These are phyloP conservation scores for Peromyscus attwateri DNA, from an alignment of 2,797 vertebrate genomes.

Conservation along the genomic window DNA sequence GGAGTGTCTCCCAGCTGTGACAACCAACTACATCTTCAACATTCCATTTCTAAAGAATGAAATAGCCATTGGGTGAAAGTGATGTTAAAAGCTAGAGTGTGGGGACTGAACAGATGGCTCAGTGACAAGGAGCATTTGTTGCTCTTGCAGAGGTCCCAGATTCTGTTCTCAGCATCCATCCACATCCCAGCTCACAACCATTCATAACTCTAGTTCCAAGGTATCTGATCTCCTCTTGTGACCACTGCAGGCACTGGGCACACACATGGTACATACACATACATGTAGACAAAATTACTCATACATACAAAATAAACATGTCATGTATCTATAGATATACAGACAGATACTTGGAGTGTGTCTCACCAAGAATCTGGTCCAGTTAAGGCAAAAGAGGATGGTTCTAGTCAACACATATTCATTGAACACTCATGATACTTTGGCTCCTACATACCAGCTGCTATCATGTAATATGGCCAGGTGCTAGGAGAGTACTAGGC, in stretches of 20 bases:
- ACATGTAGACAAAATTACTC: neutral
- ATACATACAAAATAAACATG: neutral
- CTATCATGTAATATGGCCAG: neutral
- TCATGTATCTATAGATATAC: neutral
- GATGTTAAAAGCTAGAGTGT: neutral
- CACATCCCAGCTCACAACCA: neutral
- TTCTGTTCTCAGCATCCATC: neutral
- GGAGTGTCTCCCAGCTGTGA: neutral
- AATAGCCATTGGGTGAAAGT: neutral
- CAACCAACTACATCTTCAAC: neutral
- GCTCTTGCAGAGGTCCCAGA: neutral
- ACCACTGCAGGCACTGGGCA: neutral
- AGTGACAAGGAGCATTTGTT: neutral
- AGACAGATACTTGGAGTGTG: neutral
- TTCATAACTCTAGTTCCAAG: neutral
- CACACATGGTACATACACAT: neutral
- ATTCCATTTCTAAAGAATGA: neutral
- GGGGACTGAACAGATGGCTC: neutral
- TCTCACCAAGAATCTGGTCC: neutral
- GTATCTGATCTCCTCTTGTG: neutral
- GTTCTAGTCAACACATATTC: neutral
- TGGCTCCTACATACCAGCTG: neutral
- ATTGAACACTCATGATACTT: neutral
- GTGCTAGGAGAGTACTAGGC: too few species aligned
- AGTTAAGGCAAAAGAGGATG: neutral